phyloP scores from a whole-genome alignment of 2,888 invertebrate genomes.

The Noctuana brunneofusca region DNA sequence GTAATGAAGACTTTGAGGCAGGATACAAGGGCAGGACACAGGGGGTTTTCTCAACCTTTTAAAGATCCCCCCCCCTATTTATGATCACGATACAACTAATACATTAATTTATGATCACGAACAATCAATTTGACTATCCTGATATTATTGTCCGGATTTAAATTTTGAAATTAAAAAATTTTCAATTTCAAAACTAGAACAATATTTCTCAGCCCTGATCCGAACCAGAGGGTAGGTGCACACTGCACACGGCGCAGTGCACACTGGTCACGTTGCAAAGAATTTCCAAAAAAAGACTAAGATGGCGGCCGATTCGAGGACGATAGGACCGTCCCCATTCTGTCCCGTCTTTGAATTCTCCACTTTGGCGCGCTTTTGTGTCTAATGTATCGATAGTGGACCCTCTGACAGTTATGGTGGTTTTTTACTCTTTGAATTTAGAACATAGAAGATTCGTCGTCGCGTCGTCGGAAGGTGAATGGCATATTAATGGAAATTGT shows the following conservation, averaged over 20 bases:
- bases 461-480: conserved; percentile 12
- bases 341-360: conserved; percentile 21
- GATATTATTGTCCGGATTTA: no score
- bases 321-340: conserved; percentile 23
- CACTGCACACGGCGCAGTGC: neutral
- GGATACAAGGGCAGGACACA: no score
- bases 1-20: neutral
- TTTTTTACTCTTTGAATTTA: conserved; percentile 15
- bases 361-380: conserved; percentile 28
- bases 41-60: no score
- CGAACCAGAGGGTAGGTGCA: neutral
- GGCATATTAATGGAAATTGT: conserved; percentile 16
- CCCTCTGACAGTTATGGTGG: conserved; percentile 8
- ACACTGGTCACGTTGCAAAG: conserved; percentile 34
- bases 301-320: conserved; percentile 18
- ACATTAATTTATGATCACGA: no score
- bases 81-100: no score
- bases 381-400: conserved; percentile 27
- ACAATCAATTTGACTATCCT: no score
- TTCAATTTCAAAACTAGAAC: neutral
- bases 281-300: conserved; percentile 31
- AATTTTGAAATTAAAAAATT: neutral
- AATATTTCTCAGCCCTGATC: no score
- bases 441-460: conserved; percentile 4
- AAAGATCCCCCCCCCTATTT: no score